Evolutionary conservation across 2,113 vertebrate genomes (phyloP), one percentile per base, ranked within the genome.

Genomic region (Channa argus): DNA sequence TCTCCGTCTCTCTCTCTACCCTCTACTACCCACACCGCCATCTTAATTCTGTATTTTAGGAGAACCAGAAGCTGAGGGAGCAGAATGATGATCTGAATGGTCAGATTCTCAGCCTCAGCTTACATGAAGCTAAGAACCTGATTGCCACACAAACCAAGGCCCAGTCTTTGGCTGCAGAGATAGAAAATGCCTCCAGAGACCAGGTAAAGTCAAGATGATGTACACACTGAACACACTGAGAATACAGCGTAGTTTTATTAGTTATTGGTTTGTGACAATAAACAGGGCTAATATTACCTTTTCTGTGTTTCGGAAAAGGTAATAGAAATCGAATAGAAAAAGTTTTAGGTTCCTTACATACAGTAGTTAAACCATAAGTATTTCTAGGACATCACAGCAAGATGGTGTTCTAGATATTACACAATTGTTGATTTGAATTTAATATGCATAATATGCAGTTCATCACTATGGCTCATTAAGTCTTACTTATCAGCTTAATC

Each of bases 41-140:
- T 60, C 43, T 80, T 5, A 1, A 24, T 33, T 56, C 9, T 68
- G 62, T 63, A 33, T 60, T 71, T 59, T 51, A 99, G 98, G 98
- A 99, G 89, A 99, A 97, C 82, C 96, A 98, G 89, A 98, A 97
- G 85, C 94, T 99, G 62, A 95, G 93, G 79, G 98, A 99, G 76
- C 97, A 98, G 92, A 99, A 99, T 0, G 98, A 99, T 6, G 98
- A 99, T 58, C 89, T 99, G 44, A 99, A 97, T 0, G 98, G 97
- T 44, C 97, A 99, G 92, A 97, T 99, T 77, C 93, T 99, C 87
- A 99, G 97, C 88, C 95, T 99, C 70, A 99, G 97, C 82, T 93
- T 99, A 46, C 95, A 96, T 3, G 98, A 99, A 94, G 97, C 98
- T 15, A 99, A 98, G 94, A 97, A 93, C 86, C 96, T 99, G 81